Evolutionary conservation across 30 jellyfish, hydroid and myxozoan species (phyloP).

Genomic region (Aurelia aurita): DNA sequence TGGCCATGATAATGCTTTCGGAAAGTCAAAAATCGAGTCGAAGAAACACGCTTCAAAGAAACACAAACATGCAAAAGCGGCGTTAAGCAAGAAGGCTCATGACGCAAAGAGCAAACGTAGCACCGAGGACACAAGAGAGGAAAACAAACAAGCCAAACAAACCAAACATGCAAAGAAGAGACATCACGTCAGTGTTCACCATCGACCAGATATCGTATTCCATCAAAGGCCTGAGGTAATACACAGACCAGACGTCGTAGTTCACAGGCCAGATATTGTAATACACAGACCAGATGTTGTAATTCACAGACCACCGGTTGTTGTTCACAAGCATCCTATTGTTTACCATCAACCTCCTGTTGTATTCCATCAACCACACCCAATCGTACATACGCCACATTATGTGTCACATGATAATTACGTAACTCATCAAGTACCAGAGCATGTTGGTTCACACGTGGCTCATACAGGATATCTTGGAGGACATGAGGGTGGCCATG

Average conservation of each 20-base stretch:
- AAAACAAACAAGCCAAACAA: constrained; percentile 17
- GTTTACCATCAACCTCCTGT: constrained; percentile 93
- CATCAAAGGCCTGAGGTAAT: constrained; percentile 91
- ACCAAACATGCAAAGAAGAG: constrained; percentile 70
- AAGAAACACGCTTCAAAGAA: constrained; percentile 23
- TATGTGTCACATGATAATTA: constrained; percentile 78
- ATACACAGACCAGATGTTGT: constrained; percentile 95
- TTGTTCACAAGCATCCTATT: constrained; percentile 91
- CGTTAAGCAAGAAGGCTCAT: neutral
- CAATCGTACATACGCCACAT: constrained; percentile 84
- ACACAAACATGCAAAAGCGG: constrained; percentile 29
- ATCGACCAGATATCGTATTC: constrained; percentile 85
- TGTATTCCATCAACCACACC: constrained; percentile 90
- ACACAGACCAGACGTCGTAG: constrained; percentile 94
- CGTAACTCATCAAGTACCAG: constrained; percentile 81
- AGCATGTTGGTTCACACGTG: constrained; percentile 84
- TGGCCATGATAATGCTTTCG: constrained; percentile 67
- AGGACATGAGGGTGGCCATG: constrained; percentile 33
- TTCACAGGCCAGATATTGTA: constrained; percentile 93
- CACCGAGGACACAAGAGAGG: constrained; percentile 23
- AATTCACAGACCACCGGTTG: constrained; percentile 92
- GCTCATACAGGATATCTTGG: constrained; percentile 42
- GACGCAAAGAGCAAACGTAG: constrained; percentile 56
- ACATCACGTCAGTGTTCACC: constrained; percentile 84
- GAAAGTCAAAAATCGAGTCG: constrained; percentile 55